Evolutionary conservation across 2,797 vertebrate species (phyloP), one percentile per base, ranked within the genome.

Genomic region (Valencia hispanica): DNA sequence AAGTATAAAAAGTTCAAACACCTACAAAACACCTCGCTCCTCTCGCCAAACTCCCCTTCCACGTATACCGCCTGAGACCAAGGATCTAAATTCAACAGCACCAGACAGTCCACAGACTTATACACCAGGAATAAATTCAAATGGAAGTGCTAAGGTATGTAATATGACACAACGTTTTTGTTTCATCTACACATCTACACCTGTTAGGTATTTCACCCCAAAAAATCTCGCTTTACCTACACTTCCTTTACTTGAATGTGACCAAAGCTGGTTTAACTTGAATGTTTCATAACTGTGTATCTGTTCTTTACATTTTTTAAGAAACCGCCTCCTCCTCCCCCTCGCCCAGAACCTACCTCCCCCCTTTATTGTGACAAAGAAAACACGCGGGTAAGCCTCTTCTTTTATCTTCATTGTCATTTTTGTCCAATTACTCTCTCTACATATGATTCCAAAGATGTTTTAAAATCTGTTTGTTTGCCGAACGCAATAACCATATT

Each of bases 11-110:
- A 5, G 17, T 4, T 3, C 63, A 12, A 1, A 1, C 0, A 25
- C 59, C 15, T 22, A 30, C 30, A 22, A 53, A 55, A 77, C 1
- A 20, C 74, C 59, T 74, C 43, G 0, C 9, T 76, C 91, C 41
- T 71, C 73, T 63, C 70, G 41, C 1, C 71, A 78, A n/a, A 55
- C 86, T 63, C 83, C 82, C 1, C 63, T n/a, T 30, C 43, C 69
- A 51, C 63, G 22, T 14, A 12, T 41, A 71, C 84, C 83, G 3
- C 77, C 84, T 4, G 1, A 1, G 17, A 51, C 25, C 59, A 74
- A 55, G 27, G 0, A 47, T 10, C 1, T 0, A 5, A 3, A 22
- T 30, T 25, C 50, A 53, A 12, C 59, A 32, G 1, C 51, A 4
- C 1, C 22, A 15, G 17, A 11, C 0, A 0, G 5, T n/a, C 27